Percentiles rank a stretch among this genome's conserved stretches.
These are phyloP conservation scores for Brenthis hecate DNA, from an alignment of 2,888 invertebrate species.

Conservation along the genomic window DNA sequence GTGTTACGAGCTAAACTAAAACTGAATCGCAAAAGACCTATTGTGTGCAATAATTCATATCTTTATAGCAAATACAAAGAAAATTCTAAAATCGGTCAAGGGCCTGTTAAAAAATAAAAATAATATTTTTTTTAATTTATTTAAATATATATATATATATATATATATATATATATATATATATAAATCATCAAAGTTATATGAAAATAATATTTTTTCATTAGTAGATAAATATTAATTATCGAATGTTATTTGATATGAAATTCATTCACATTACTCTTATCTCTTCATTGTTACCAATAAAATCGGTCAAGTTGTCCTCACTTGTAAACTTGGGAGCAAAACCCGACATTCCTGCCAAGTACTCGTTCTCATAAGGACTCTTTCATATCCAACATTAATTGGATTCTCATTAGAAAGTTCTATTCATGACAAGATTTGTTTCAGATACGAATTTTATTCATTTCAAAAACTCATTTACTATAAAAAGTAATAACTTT, in stretches of 20 bases:
- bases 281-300: constrained; percentile 18
- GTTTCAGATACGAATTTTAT: constrained; percentile 8
- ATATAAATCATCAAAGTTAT: no score
- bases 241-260: neutral
- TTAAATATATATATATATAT: no score
- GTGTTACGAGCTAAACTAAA: constrained; percentile 38
- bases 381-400: constrained; percentile 20
- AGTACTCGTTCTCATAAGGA: constrained; percentile 21
- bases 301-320: constrained; percentile 22
- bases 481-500: no score
- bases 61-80: constrained; percentile 12
- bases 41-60: constrained; percentile 8
- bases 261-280: neutral
- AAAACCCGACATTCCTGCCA: constrained; percentile 13
- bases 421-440: constrained; percentile 4
- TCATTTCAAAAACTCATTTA: neutral
- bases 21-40: constrained; percentile 15
- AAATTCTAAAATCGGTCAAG: constrained; percentile 11
- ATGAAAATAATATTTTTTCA: no score
- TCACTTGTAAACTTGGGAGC: constrained; percentile 13
- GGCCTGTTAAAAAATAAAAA: neutral
- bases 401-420: constrained; percentile 25
- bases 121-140: no score
- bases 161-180: no score
- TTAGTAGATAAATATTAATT: neutral